Conservation (phyloP, 2,888 invertebrate genomes). For the Antheraea assamensis region DNA sequence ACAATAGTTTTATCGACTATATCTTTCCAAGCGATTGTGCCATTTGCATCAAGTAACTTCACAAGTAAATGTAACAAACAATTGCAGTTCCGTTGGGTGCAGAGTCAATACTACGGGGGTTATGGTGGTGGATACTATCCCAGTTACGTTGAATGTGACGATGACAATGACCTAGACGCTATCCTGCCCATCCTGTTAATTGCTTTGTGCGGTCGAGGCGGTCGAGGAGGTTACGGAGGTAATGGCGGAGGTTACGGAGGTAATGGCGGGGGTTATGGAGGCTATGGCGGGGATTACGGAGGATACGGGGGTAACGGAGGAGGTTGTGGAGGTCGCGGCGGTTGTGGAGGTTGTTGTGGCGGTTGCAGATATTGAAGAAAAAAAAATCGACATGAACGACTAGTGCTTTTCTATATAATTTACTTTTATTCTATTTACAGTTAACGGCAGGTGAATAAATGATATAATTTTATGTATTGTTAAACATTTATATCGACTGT, state of each 20-base stretch:
- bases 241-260: slow-evolving; percentile 25
- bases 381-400: not conserved
- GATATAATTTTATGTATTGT: not conserved
- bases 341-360: slow-evolving; percentile 30
- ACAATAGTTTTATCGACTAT: no score
- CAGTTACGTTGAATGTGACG: slow-evolving; percentile 27
- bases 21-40: not conserved
- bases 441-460: slow-evolving; percentile 6
- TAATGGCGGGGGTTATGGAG: slow-evolving; percentile 31
- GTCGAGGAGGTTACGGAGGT: slow-evolving; percentile 30
- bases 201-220: slow-evolving; percentile 33
- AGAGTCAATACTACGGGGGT: slow-evolving; percentile 40
- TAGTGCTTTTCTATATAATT: not conserved
- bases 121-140: slow-evolving; percentile 24
- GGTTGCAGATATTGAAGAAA: slow-evolving; percentile 26
- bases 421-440: not conserved
- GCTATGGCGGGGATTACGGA: slow-evolving; percentile 19
- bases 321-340: slow-evolving; percentile 26
- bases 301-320: slow-evolving; percentile 34
- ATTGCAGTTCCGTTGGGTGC: slow-evolving; percentile 47
- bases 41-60: not conserved
- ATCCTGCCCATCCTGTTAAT: slow-evolving; percentile 52
- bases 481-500: not conserved
- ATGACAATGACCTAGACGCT: slow-evolving; percentile 43
- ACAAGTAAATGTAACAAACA: not conserved